These are phyloP conservation scores for Arrhamphus sclerolepis DNA, from an alignment of 2,797 vertebrate species.

Conservation along the genomic window DNA sequence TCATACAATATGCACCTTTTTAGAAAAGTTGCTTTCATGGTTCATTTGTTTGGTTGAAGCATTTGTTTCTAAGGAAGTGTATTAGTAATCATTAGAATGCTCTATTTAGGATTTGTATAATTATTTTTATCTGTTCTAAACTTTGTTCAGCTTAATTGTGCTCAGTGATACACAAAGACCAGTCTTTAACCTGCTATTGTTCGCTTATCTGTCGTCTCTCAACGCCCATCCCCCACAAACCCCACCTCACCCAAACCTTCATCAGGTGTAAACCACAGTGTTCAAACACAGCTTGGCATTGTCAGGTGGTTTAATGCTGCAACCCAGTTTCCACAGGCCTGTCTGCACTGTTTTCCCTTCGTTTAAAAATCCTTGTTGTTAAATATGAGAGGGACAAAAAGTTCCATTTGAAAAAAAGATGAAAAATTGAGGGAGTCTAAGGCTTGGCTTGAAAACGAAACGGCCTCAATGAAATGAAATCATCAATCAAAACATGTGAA, in stretches of 20 bases:
- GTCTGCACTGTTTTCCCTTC: neutral
- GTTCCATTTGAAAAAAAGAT: no score
- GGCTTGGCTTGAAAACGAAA: no score
- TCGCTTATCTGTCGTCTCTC: neutral
- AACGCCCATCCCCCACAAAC: constrained; percentile 26
- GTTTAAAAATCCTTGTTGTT: no score
- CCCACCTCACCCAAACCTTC: constrained; percentile 24
- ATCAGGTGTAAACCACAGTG: constrained; percentile 33
- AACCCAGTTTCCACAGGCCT: constrained; percentile 10
- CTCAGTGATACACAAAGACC: neutral
- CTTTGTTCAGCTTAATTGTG: neutral
- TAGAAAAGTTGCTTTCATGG: neutral
- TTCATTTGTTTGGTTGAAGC: neutral
- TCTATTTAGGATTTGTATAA: no score
- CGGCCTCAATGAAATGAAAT: no score
- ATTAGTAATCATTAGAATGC: no score
- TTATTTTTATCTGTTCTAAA: neutral
- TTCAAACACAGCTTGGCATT: constrained; percentile 42
- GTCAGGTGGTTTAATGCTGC: constrained; percentile 15
- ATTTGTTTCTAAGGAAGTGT: neutral
- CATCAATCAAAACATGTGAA: no score
- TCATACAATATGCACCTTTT: neutral
- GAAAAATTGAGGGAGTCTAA: no score
- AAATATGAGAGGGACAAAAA: no score
- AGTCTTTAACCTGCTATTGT: constrained; percentile 19